Conservation (phyloP, 2,888 invertebrate genomes). For the Opisthograptis luteolata region DNA sequence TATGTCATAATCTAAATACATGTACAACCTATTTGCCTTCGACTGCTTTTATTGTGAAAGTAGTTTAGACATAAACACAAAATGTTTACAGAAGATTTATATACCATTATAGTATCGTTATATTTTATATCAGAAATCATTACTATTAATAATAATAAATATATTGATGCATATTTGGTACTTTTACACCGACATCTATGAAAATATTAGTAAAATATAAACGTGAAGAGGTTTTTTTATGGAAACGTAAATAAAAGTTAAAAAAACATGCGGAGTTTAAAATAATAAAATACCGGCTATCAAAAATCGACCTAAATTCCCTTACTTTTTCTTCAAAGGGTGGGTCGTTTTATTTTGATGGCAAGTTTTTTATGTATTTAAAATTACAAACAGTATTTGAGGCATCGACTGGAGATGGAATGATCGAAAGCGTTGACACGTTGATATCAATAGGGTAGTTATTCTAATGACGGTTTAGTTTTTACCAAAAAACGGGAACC, state of each 20-base stretch:
- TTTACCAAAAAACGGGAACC: too few relatives aligned
- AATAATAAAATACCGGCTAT: too few relatives aligned
- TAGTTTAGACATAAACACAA: conserved; percentile 31
- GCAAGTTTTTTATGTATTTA: not conserved
- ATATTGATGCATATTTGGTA: conserved; percentile 39
- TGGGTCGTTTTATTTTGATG: too few relatives aligned
- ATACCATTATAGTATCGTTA: conserved; percentile 5
- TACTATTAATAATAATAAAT: conserved; percentile 3
- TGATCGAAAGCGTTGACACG: too few relatives aligned
- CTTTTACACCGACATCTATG: conserved; percentile 22
- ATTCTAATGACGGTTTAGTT: too few relatives aligned
- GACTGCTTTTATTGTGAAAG: conserved; percentile 55
- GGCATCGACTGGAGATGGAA: too few relatives aligned
- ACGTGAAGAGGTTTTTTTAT: conserved; percentile 1
- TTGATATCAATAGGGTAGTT: too few relatives aligned
- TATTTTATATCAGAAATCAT: conserved; percentile 11
- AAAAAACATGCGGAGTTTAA: not conserved
- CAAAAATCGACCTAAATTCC: too few relatives aligned
- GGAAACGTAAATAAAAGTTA: not conserved
- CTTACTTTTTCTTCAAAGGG: too few relatives aligned
- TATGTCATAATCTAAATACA: conserved; percentile 39
- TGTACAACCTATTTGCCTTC: conserved; percentile 63
- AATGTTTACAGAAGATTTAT: conserved; percentile 25
- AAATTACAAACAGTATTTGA: not conserved
- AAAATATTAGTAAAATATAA: conserved; percentile 5